These are phyloP conservation scores for Cavia porcellus DNA, from an alignment of 2,113 vertebrate genomes.

Conservation along the genomic window DNA sequence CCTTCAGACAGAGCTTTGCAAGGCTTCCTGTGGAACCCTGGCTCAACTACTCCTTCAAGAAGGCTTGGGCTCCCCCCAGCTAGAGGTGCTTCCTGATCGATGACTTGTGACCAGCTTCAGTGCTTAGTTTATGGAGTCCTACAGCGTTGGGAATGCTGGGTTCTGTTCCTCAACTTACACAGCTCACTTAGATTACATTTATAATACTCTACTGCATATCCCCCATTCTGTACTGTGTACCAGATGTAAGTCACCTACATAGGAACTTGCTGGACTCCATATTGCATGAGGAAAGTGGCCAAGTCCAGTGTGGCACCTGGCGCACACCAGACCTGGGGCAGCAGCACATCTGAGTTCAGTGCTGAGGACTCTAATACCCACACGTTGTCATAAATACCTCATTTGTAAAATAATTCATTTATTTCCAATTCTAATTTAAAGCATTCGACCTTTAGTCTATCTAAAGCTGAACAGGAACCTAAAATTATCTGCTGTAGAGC, in stretches of 20 bases:
- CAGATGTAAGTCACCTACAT: not conserved
- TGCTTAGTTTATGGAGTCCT: not conserved
- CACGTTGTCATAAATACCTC: not conserved
- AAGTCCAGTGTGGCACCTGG: not conserved
- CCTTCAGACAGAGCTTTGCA: not conserved
- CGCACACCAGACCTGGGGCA: too few relatives aligned
- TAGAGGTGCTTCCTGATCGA: too few relatives aligned
- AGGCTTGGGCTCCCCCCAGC: not conserved
- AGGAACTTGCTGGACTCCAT: not conserved
- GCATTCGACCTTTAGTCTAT: not conserved
- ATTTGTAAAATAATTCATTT: slow-evolving; percentile 8
- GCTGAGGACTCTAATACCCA: not conserved
- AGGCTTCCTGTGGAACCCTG: not conserved
- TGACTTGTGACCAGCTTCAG: not conserved
- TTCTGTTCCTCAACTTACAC: not conserved
- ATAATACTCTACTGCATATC: too few relatives aligned
- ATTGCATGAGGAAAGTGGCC: not conserved
- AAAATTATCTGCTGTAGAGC: not conserved
- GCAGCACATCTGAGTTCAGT: not conserved
- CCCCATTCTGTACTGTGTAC: not conserved
- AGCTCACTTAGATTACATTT: not conserved
- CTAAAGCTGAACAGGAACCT: not conserved
- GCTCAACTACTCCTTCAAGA: not conserved
- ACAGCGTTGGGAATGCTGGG: not conserved
- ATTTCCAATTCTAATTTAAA: not conserved